phyloP scores from a whole-genome alignment of 92 coral and sea anemone genomes.

The Plumapathes pennacea region DNA sequence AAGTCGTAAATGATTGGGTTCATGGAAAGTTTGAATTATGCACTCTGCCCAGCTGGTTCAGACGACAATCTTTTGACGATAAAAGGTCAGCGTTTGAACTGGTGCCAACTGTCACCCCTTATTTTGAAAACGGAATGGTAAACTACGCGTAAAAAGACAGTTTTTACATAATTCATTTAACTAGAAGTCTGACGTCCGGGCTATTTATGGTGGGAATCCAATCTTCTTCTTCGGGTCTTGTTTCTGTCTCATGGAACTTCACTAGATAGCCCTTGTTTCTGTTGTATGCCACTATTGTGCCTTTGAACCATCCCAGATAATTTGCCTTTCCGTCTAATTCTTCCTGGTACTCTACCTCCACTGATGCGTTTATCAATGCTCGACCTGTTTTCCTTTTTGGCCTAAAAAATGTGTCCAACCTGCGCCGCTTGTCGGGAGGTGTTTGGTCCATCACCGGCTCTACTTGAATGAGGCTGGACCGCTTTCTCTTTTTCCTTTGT shows the following conservation, averaged over 20 bases:
- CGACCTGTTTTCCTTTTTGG: conserved; percentile 12
- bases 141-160: too few relatives aligned
- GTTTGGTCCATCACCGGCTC: background rate
- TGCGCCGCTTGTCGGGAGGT: conserved; percentile 40
- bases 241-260: too few relatives aligned
- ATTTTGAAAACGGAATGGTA: too few relatives aligned
- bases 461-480: background rate
- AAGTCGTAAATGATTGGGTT: too few relatives aligned
- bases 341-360: conserved; percentile 39
- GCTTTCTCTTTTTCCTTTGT: conserved; percentile 2
- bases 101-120: too few relatives aligned
- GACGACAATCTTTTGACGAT: too few relatives aligned
- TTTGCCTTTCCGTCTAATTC: conserved; percentile 20
- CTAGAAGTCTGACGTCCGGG: conserved; percentile 8
- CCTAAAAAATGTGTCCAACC: background rate
- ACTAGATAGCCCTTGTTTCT: conserved; percentile 30
- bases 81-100: too few relatives aligned
- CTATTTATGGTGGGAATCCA: conserved; percentile 15
- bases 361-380: conserved; percentile 10
- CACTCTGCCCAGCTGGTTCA: too few relatives aligned
- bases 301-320: conserved; percentile 35
- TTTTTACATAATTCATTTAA: too few relatives aligned
- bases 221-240: conserved; percentile 16
- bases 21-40: too few relatives aligned
- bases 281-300: conserved; percentile 32